A percentile compares a stretch with the other conserved stretches of the same genome.
These are phyloP conservation scores for Drosophila simulans DNA, from an alignment of 1,140 invertebrate genomes.

Conservation along the genomic window DNA sequence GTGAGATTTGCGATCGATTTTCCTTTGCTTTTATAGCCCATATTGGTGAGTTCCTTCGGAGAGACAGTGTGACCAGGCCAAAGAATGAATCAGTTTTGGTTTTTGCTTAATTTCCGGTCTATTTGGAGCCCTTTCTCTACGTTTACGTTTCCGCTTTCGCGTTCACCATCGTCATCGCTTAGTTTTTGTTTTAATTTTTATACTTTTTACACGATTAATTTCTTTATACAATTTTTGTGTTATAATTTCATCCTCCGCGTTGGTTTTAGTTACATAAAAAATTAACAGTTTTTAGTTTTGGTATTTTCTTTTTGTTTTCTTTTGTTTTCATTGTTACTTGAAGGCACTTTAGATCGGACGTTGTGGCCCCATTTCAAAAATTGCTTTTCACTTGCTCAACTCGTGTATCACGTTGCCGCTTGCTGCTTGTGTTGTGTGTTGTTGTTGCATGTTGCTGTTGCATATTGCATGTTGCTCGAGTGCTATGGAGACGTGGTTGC, in stretches of 20 bases:
- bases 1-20: slow-evolving; percentile 56
- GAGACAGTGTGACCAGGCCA: slow-evolving; percentile 87
- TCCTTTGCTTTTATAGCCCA: neutral
- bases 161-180: slow-evolving; percentile 50
- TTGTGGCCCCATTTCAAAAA: slow-evolving; percentile 88
- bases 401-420: slow-evolving; percentile 81
- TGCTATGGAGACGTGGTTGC: slow-evolving; percentile 73
- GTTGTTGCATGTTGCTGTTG: slow-evolving; percentile 44
- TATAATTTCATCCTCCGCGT: slow-evolving; percentile 84
- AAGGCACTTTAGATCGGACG: slow-evolving; percentile 96
- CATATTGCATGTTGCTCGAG: slow-evolving; percentile 55
- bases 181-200: slow-evolving; percentile 68
- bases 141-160: slow-evolving; percentile 32
- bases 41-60: slow-evolving; percentile 63
- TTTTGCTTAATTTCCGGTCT: slow-evolving; percentile 86
- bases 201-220: slow-evolving; percentile 77
- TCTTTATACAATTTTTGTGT: slow-evolving; percentile 86
- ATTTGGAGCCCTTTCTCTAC: slow-evolving; percentile 89
- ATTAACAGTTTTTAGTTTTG: slow-evolving; percentile 88
- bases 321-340: slow-evolving; percentile 89
- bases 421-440: slow-evolving; percentile 28
- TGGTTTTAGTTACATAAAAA: slow-evolving; percentile 91
- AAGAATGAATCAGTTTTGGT: slow-evolving; percentile 57
- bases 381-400: slow-evolving; percentile 78
- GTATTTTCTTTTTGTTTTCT: slow-evolving; percentile 59